phyloP scores from a whole-genome alignment of 2,113 vertebrate genomes.

The Centropus bengalensis region DNA sequence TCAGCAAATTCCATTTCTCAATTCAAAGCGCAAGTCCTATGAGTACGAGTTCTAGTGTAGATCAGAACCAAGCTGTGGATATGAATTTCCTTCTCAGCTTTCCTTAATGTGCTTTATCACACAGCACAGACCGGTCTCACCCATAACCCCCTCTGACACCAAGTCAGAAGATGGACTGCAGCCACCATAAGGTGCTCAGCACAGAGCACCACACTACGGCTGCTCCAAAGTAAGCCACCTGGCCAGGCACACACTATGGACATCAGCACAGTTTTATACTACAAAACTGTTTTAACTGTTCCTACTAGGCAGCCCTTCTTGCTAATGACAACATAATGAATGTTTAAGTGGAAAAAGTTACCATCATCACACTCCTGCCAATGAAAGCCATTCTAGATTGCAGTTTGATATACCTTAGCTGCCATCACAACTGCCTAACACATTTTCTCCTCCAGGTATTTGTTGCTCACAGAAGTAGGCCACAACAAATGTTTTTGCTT shows the following conservation, averaged over 20 bases:
- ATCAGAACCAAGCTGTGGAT: neutral
- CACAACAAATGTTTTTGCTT: neutral
- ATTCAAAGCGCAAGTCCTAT: neutral
- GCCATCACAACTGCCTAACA: neutral
- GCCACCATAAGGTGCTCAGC: neutral
- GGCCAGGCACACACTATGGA: rapidly evolving
- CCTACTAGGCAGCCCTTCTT: neutral
- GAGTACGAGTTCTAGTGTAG: neutral
- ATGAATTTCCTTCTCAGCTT: neutral
- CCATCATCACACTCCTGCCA: neutral
- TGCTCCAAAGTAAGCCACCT: neutral
- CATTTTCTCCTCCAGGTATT: neutral
- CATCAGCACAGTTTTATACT: neutral
- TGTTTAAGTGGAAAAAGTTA: neutral
- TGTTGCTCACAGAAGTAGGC: neutral
- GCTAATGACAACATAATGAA: neutral
- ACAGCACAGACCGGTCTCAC: neutral
- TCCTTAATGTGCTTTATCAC: neutral
- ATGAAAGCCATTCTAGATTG: neutral
- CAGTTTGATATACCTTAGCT: neutral
- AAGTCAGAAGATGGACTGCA: neutral
- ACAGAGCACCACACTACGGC: rapidly evolving
- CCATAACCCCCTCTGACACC: neutral
- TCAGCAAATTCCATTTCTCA: neutral
- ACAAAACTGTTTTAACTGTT: neutral